Conservation (phyloP, 2,113 vertebrate species). For the Telmatochromis sp. region DNA sequence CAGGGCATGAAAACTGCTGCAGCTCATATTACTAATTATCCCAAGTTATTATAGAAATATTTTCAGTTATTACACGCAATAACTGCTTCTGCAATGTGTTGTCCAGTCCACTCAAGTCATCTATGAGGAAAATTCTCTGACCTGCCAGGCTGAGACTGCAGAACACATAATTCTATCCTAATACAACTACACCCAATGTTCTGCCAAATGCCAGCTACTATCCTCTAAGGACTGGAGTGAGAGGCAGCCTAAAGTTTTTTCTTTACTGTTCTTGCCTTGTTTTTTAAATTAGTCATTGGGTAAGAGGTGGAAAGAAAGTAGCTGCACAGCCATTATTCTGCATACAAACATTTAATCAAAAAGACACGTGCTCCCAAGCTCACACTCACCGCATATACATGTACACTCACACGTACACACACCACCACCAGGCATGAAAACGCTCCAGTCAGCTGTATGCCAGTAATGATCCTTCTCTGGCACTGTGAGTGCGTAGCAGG, state of each 20-base stretch:
- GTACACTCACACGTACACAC: neutral
- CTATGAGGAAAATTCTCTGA: constrained; percentile 36
- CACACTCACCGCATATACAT: neutral
- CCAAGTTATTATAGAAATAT: constrained; percentile 30
- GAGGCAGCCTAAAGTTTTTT: constrained; percentile 17
- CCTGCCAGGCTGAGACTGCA: constrained; percentile 36
- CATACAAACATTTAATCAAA: constrained; percentile 14
- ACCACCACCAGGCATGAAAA: constrained; percentile 26
- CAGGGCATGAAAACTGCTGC: neutral
- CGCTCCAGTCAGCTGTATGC: constrained; percentile 45
- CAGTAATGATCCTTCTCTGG: constrained; percentile 60
- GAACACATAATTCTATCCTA: constrained; percentile 50
- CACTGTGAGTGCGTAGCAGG: constrained; percentile 41
- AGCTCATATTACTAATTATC: constrained; percentile 14
- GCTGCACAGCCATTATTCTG: neutral
- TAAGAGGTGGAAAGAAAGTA: constrained; percentile 12
- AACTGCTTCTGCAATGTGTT: constrained; percentile 12
- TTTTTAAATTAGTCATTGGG: constrained; percentile 34
- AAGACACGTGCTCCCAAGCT: neutral
- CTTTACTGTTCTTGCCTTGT: constrained; percentile 3
- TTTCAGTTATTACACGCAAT: constrained; percentile 20
- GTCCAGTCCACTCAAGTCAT: constrained; percentile 9
- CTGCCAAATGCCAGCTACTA: constrained; percentile 56
- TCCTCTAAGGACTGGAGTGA: constrained; percentile 21
- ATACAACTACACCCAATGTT: constrained; percentile 42